Percentiles rank a stretch among this genome's conserved stretches.
Evolutionary conservation across 2,888 invertebrate species (phyloP).

Genomic region (Drosophila anomalata): DNA sequence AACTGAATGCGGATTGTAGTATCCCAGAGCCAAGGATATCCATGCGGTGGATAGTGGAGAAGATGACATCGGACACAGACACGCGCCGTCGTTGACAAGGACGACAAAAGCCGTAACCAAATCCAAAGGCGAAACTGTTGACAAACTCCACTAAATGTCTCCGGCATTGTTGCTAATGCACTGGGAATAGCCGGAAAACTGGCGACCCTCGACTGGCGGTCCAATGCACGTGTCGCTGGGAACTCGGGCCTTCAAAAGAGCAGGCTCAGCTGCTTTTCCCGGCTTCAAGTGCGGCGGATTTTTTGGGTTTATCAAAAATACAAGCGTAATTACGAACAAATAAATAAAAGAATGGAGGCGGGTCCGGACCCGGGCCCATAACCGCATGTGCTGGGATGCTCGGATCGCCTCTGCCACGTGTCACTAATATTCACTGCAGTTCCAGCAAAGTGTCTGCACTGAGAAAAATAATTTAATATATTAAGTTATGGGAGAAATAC

Average conservation of each 20-base stretch:
- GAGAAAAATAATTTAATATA: background rate
- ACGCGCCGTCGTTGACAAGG: slow-evolving; percentile 49
- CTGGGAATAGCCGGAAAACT: slow-evolving; percentile 49
- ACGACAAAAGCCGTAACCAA: slow-evolving; percentile 56
- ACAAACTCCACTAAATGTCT: slow-evolving; percentile 72
- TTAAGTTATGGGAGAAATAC: too few species aligned
- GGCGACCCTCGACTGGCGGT: slow-evolving; percentile 9
- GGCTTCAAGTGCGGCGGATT: slow-evolving; percentile 72
- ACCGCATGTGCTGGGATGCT: slow-evolving; percentile 58
- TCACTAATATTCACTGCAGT: slow-evolving; percentile 62
- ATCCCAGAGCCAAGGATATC: slow-evolving; percentile 4
- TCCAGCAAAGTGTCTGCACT: slow-evolving; percentile 33
- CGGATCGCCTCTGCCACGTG: slow-evolving; percentile 60
- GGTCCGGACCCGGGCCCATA: slow-evolving; percentile 35
- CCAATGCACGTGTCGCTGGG: slow-evolving; percentile 31
- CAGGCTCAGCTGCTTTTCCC: slow-evolving; percentile 46
- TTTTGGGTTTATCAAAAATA: slow-evolving; percentile 60
- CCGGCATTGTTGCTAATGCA: slow-evolving; percentile 66
- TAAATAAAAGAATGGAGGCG: slow-evolving; percentile 64
- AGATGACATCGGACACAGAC: slow-evolving; percentile 44
- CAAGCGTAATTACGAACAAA: slow-evolving; percentile 82
- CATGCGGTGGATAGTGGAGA: slow-evolving; percentile 11
- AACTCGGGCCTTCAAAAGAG: slow-evolving; percentile 62
- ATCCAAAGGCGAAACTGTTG: slow-evolving; percentile 64
- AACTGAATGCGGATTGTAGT: slow-evolving; percentile 59